Base-by-base conservation (phyloP, 2,888 invertebrate species). In the Dicroscelio sp. region DNA sequence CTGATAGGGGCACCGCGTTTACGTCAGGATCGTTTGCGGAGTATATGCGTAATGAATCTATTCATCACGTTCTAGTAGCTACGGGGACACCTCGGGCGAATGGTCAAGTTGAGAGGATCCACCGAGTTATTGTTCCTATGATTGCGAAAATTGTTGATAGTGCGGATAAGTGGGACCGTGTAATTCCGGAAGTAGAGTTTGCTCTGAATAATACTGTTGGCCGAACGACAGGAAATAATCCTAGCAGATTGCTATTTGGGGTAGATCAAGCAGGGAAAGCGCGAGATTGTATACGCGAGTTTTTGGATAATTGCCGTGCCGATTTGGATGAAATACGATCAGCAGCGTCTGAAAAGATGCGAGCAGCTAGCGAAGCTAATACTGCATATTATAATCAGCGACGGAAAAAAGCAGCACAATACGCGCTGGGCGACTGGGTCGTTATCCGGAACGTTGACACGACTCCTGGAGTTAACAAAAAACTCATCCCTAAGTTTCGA, bases 1-100 rank as follows among this genome's bases (percentile, higher is more conserved):
- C 92, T 10, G 95, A 96, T 91, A 71, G 95, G 48, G 95, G 96
- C 14, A 92, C 94, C 0, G 90, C 92, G 38, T 95, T n/a, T n/a
- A n/a, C n/a, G n/a, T n/a, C n/a, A n/a, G n/a, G n/a, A n/a, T n/a
- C n/a, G n/a, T n/a, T n/a, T 96, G 52, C 48, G 20, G 52, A 73
- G 12, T 73, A 43, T 52, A 20, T 73, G 25, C 3, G 35, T 25
- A 2, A 27, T 6, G 69, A 71, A 27, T 2, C n/a, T 8, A 17
- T 43, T 1, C 3, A 67, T 4, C 69, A 71, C 23, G 69, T 71
- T 6, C 20, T 71, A 4, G 69, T 71, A 27, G 69, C 69, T 2
- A 71, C 69, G n/a, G n/a, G n/a, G n/a, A n/a, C n/a, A n/a, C n/a
- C n/a, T n/a, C n/a, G n/a, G n/a, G n/a, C n/a, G n/a, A 31, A 33